phyloP scores from a whole-genome alignment of 2,113 vertebrate genomes.

The Etia nguti region DNA sequence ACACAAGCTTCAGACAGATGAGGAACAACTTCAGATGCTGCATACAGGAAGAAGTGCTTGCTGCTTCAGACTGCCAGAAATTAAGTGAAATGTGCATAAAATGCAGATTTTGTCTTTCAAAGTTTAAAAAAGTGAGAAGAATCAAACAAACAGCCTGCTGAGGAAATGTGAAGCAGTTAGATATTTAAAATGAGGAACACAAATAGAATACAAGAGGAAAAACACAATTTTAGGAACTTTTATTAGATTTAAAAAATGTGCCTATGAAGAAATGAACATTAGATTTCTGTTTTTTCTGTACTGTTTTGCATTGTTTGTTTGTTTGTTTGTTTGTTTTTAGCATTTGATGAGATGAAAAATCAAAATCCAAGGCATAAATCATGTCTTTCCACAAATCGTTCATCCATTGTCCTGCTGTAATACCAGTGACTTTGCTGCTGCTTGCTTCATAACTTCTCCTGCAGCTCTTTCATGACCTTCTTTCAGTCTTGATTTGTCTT shows the following conservation, averaged over 20 bases:
- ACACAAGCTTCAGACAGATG: not conserved
- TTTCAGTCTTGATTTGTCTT: not conserved
- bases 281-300: not conserved
- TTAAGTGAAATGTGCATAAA: not conserved
- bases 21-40: not conserved
- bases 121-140: not conserved
- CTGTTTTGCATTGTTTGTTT: too few relatives aligned
- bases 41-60: not conserved
- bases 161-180: not conserved
- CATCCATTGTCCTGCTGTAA: not conserved
- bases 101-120: not conserved
- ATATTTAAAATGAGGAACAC: not conserved
- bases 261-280: not conserved
- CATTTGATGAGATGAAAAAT: not conserved
- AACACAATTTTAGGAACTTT: not conserved
- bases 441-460: not conserved
- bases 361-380: too few relatives aligned
- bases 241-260: not conserved
- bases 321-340: not conserved
- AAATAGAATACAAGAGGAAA: not conserved
- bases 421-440: not conserved
- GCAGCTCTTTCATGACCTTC: not conserved
- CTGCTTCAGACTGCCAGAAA: not conserved
- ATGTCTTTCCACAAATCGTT: too few relatives aligned
- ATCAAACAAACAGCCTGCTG: not conserved